phyloP scores from a whole-genome alignment of 2,797 vertebrate species.

The Trachops cirrhosus region DNA sequence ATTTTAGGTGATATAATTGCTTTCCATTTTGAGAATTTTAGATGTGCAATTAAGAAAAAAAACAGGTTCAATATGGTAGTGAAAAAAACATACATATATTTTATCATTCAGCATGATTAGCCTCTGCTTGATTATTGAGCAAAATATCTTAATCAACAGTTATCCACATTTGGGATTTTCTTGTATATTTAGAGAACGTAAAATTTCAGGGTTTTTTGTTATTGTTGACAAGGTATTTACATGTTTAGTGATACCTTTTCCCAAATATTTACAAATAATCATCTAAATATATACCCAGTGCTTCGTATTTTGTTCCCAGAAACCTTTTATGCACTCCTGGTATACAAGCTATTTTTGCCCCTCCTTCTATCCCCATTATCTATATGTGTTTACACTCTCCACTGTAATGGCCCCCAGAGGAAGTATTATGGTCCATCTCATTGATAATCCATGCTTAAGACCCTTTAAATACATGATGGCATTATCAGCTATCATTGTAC shows the following conservation, averaged over 20 bases:
- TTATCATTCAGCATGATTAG: not conserved
- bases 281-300: not conserved
- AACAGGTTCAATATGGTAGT: not conserved
- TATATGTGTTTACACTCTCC: not conserved
- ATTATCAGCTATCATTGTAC: constrained; percentile 1
- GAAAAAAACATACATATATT: not conserved
- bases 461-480: constrained; percentile 31
- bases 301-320: not conserved
- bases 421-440: constrained; percentile 12
- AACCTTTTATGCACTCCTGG: not conserved
- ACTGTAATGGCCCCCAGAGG: not conserved
- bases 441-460: constrained; percentile 35
- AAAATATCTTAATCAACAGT: not conserved
- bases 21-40: constrained; percentile 2
- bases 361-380: not conserved
- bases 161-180: not conserved
- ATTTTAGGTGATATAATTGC: not conserved
- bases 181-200: not conserved
- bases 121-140: not conserved
- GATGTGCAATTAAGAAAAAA: not conserved
- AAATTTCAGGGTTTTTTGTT: not conserved
- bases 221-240: not conserved
- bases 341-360: not conserved
- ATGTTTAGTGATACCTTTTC: not conserved
- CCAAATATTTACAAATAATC: not conserved